Evolutionary conservation across 2,113 vertebrate species (phyloP).

Genomic region (Bambusicola thoracicus): DNA sequence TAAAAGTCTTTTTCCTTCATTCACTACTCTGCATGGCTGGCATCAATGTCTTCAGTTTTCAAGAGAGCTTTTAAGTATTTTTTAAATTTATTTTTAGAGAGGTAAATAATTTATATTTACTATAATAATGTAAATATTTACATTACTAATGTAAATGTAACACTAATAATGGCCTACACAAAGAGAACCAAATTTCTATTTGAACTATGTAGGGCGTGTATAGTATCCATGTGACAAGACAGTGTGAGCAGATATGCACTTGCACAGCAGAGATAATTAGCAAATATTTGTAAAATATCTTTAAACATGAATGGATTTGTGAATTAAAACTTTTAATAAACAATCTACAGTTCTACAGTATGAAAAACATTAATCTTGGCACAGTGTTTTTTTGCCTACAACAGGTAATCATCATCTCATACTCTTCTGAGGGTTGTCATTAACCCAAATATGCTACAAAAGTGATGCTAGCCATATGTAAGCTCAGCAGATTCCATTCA

Average conservation of each 20-base stretch:
- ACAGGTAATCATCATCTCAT: neutral
- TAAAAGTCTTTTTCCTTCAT: neutral
- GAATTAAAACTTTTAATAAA: neutral
- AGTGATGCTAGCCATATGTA: neutral
- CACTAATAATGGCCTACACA: rapidly evolving
- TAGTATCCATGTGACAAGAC: neutral
- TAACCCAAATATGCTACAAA: neutral
- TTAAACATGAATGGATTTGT: neutral
- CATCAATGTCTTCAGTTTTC: neutral
- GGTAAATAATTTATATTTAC: neutral
- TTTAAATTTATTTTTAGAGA: neutral
- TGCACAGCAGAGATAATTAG: neutral
- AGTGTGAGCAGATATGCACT: neutral
- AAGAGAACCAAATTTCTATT: neutral
- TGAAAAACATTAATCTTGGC: neutral
- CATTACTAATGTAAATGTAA: no score
- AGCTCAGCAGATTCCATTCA: neutral
- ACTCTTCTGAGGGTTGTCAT: neutral
- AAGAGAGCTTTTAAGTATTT: neutral
- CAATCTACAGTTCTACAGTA: neutral
- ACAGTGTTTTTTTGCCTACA: neutral
- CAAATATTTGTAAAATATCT: neutral
- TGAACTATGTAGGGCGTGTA: neutral
- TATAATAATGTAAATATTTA: no score
- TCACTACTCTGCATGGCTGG: neutral